Percentiles rank a stretch among this genome's conserved stretches.
Evolutionary conservation across 2,113 vertebrate genomes (phyloP).

Genomic region (Triplophysa dalaica): DNA sequence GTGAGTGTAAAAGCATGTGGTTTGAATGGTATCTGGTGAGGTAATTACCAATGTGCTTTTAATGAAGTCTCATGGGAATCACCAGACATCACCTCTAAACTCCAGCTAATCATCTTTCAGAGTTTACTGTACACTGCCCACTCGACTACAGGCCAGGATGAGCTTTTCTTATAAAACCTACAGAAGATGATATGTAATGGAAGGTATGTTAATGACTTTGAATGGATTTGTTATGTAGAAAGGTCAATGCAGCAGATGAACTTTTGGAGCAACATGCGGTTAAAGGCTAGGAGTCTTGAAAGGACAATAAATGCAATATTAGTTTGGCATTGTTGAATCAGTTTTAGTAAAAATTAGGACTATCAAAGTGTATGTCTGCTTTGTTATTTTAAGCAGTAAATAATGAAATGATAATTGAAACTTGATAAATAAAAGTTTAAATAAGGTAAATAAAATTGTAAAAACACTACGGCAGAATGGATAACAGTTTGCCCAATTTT

Average conservation of each 20-base stretch:
- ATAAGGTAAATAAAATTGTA: no score
- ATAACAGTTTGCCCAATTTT: no score
- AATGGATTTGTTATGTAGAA: background rate
- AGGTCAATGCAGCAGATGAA: slow-evolving; percentile 32
- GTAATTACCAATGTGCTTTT: slow-evolving; percentile 53
- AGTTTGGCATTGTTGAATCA: no score
- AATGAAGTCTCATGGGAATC: slow-evolving; percentile 52
- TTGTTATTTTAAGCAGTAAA: no score
- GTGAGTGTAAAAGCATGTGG: slow-evolving; percentile 21
- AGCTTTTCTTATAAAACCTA: background rate
- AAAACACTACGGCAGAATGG: no score
- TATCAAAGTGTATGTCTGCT: no score
- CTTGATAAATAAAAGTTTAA: no score
- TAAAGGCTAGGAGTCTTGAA: background rate
- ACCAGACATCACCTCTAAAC: slow-evolving; percentile 48
- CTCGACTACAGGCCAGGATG: background rate
- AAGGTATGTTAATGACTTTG: slow-evolving; percentile 15
- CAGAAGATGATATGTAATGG: slow-evolving; percentile 34
- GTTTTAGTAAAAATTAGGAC: no score
- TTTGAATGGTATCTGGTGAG: slow-evolving; percentile 42
- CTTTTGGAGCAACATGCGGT: slow-evolving; percentile 4
- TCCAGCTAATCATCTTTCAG: slow-evolving; percentile 46
- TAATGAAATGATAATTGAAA: no score
- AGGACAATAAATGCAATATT: no score
- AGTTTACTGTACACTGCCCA: slow-evolving; percentile 32